Base-by-base conservation (phyloP, 1,140 invertebrate species). In the Leptinotarsa lineolata region DNA sequence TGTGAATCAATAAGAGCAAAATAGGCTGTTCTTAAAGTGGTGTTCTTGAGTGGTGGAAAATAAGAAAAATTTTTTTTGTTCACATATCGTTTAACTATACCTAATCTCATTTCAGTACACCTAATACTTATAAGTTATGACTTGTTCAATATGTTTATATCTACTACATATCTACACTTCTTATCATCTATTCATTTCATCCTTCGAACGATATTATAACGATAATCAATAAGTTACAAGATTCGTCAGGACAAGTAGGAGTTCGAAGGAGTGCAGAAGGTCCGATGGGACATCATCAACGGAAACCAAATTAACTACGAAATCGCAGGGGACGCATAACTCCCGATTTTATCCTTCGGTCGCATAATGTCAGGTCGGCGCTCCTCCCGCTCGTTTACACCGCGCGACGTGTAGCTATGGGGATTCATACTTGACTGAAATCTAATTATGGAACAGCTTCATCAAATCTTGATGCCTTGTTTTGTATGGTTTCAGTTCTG, bases 271-370 rank as follows among this genome's bases (percentile, higher is more conserved):
- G 21, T 59, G 68, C 30, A 58, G 20, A 69, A 59, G 48, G 68
- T 79, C 80, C 78, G 63, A 72, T 70, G 80, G 77, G 80, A 80
- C 80, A 76, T 80, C 79, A 80, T 81, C 79, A 80, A 76, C 74
- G 76, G 77, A 70, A 80, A 81, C 77, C 80, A 81, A 81, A 81
- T 81, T 81, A 81, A 81, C 80, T 79, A 76, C 63, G 74, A 74
- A 80, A 72, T 75, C 80, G 59, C 79, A 15, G 22, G 74, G 75
- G 80, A 79, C 66, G 74, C 79, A 81, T 81, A 81, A 81, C 77
- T 81, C 72, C 76, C 75, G 76, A 77, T 80, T 80, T 81, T 77
- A 81, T 80, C 80, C 80, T 81, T 80, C 74, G 78, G 79, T 69
- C 68, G 68, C 68, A 46, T 69, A 69, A 69, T 46, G 68, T 69